Percentiles rank a stretch among this genome's conserved stretches.
Evolutionary conservation across 2,888 invertebrate genomes (phyloP).

Genomic region (Elegia similella): DNA sequence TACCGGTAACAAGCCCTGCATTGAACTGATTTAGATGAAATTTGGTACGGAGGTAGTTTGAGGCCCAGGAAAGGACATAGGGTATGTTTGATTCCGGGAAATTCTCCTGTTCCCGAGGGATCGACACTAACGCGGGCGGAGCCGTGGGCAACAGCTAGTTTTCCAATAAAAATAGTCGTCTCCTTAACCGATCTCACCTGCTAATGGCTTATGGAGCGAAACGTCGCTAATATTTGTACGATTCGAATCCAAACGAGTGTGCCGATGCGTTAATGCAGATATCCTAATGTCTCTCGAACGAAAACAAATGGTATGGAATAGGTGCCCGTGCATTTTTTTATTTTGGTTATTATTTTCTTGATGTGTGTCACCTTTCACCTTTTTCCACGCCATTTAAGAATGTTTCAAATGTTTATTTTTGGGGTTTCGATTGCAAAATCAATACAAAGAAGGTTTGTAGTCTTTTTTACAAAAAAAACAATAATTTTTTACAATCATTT

Average conservation of each 20-base stretch:
- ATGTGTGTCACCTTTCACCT: conserved; percentile 12
- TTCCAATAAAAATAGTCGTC: conserved; percentile 13
- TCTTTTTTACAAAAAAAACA: no score
- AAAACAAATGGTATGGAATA: conserved; percentile 49
- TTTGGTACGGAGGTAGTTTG: no score
- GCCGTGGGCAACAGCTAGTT: no score
- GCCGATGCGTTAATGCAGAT: conserved; percentile 44
- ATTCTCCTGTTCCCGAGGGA: no score
- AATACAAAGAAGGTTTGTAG: no score
- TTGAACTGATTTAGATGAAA: no score
- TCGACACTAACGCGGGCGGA: no score
- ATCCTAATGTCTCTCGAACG: conserved; percentile 35
- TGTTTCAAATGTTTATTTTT: background rate
- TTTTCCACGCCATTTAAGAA: background rate
- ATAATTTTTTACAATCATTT: no score
- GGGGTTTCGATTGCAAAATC: background rate
- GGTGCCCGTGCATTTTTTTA: conserved; percentile 25
- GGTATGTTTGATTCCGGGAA: no score
- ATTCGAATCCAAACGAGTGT: conserved; percentile 31
- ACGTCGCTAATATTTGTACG: conserved; percentile 29
- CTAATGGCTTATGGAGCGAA: conserved; percentile 46
- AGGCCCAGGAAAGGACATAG: no score
- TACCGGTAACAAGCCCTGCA: no score
- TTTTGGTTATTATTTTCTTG: conserved; percentile 30
- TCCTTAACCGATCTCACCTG: conserved; percentile 49